Conservation (phyloP, 2,113 vertebrate genomes). For the Mustelus asterias region DNA sequence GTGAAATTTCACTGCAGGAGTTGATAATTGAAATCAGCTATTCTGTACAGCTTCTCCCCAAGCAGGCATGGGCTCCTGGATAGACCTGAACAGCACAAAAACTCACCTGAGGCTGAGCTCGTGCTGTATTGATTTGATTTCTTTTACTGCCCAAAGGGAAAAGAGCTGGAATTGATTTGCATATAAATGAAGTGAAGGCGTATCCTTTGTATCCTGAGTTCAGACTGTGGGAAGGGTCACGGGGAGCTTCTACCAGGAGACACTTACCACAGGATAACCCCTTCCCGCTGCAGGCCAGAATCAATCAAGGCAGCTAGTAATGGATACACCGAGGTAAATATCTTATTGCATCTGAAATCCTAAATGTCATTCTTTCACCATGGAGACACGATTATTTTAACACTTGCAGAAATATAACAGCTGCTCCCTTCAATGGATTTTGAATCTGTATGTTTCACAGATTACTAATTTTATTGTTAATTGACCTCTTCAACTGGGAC, state of each 20-base stretch:
- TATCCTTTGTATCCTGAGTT: background rate
- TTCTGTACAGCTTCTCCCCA: background rate
- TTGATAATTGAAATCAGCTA: conserved; percentile 17
- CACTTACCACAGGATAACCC: background rate
- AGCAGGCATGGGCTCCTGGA: background rate
- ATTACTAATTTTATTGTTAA: background rate
- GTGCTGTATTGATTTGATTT: background rate
- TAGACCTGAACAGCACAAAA: background rate
- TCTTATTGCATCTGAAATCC: background rate
- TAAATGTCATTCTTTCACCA: background rate
- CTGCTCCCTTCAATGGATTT: background rate
- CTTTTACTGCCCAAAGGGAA: background rate
- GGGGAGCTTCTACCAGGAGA: background rate
- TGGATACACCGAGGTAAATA: background rate
- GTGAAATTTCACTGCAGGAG: conserved; percentile 13
- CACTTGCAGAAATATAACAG: background rate
- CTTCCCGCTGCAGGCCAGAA: background rate
- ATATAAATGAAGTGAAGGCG: conserved; percentile 8
- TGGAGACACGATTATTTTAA: background rate
- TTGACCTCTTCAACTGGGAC: background rate
- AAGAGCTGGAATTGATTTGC: background rate
- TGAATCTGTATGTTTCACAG: background rate
- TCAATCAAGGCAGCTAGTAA: background rate
- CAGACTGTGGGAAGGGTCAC: background rate
- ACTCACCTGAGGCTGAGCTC: background rate